phyloP scores from a whole-genome alignment of 2,113 vertebrate genomes.

The Aix galericulata region DNA sequence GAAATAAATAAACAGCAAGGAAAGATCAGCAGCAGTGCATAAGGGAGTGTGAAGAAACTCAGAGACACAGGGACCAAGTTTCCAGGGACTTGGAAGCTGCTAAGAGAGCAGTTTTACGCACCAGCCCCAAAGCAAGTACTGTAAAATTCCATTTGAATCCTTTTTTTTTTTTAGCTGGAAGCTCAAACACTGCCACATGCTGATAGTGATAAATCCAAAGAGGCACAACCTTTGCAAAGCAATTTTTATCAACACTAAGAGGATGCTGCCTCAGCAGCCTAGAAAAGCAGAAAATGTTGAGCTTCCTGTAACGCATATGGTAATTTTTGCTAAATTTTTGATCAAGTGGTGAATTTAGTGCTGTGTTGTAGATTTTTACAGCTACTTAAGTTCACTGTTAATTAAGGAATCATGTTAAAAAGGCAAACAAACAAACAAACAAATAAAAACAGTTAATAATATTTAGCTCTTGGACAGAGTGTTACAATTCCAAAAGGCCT shows the following conservation, averaged over 20 bases:
- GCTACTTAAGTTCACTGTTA: neutral
- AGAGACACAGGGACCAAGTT: slow-evolving; percentile 31
- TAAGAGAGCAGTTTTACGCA: slow-evolving; percentile 60
- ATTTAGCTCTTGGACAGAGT: neutral
- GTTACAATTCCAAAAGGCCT: neutral
- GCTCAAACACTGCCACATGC: slow-evolving; percentile 62
- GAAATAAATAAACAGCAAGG: slow-evolving; percentile 33
- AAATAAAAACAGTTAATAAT: neutral
- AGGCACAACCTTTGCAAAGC: slow-evolving; percentile 70
- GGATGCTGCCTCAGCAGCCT: slow-evolving; percentile 66
- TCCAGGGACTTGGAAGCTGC: slow-evolving; percentile 49
- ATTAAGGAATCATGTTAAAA: neutral
- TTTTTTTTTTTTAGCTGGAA: slow-evolving; percentile 42
- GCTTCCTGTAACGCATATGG: slow-evolving; percentile 29
- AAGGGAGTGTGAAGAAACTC: neutral
- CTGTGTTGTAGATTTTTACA: neutral
- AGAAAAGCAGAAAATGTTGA: slow-evolving; percentile 42
- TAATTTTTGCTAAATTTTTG: slow-evolving; percentile 51
- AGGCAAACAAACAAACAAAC: neutral
- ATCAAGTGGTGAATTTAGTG: neutral
- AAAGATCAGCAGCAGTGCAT: neutral
- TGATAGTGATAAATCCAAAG: slow-evolving; percentile 72
- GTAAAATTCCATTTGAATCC: slow-evolving; percentile 72
- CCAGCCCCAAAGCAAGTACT: slow-evolving; percentile 66
- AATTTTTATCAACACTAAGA: slow-evolving; percentile 69